A percentile compares a stretch with the other conserved stretches of the same genome.
Conservation (phyloP, 2,797 vertebrate species). For the Sebastes melanostomus region DNA sequence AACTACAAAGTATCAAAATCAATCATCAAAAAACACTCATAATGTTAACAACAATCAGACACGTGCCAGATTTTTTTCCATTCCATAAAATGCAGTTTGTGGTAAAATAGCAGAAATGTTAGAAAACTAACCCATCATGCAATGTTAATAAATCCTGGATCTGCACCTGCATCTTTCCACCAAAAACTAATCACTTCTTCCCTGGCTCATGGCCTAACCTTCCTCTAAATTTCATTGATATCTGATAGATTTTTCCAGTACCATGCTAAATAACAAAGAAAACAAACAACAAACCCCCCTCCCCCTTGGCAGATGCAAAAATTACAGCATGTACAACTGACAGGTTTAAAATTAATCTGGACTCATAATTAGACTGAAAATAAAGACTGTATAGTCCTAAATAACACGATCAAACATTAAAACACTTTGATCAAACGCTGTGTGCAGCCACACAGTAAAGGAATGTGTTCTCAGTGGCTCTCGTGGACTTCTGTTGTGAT, state of each 20-base stretch:
- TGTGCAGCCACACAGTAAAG: conserved; percentile 3
- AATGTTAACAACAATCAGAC: neutral
- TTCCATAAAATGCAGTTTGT: neutral
- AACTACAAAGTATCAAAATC: neutral
- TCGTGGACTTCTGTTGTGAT: conserved; percentile 43
- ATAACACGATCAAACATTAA: conserved; percentile 17
- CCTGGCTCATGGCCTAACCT: neutral
- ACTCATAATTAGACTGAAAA: neutral
- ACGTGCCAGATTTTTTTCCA: neutral
- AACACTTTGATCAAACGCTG: conserved; percentile 12
- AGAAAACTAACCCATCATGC: neutral
- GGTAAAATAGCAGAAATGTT: neutral
- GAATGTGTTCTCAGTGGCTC: conserved; percentile 31
- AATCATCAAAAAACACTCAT: neutral
- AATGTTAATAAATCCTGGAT: neutral
- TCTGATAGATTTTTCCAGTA: neutral
- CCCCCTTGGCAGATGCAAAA: neutral
- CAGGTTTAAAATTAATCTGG: conserved; percentile 5
- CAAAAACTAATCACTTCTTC: neutral
- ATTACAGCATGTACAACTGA: conserved; percentile 8
- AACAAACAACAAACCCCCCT: neutral
- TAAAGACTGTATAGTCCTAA: conserved; percentile 11
- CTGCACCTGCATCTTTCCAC: neutral
- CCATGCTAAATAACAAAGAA: neutral
- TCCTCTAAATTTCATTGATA: conserved; percentile 1